Conservation (phyloP, 2,888 invertebrate species). For the Netelia inedita region DNA sequence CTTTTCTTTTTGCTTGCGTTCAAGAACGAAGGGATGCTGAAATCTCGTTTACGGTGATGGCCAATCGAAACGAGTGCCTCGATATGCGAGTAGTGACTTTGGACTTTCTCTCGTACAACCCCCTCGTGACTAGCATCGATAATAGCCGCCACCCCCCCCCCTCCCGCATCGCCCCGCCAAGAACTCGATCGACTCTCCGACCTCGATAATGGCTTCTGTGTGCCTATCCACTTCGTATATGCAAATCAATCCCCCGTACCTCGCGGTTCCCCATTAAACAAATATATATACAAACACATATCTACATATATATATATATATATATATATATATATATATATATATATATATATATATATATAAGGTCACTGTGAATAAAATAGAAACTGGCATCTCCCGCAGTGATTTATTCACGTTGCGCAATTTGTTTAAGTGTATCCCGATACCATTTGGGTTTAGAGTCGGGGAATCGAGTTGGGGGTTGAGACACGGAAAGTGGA, state of each 20-base stretch:
- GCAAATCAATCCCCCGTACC: slow-evolving; percentile 82
- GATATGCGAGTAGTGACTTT: slow-evolving; percentile 60
- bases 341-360: slow-evolving; percentile 10
- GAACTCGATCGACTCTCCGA: slow-evolving; percentile 57
- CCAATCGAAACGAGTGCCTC: slow-evolving; percentile 64
- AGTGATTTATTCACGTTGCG: slow-evolving; percentile 82
- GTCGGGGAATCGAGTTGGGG: slow-evolving; percentile 64
- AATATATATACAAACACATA: background rate
- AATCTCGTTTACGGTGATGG: slow-evolving; percentile 34
- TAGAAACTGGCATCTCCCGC: slow-evolving; percentile 63
- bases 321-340: slow-evolving; percentile 1
- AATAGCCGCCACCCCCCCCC: slow-evolving; percentile 52
- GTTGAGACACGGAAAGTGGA: slow-evolving; percentile 55
- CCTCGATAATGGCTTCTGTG: slow-evolving; percentile 72
- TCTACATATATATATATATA: background rate
- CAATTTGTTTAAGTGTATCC: slow-evolving; percentile 85
- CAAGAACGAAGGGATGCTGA: slow-evolving; percentile 8
- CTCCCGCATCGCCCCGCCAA: background rate
- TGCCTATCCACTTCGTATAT: slow-evolving; percentile 78
- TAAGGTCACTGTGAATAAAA: slow-evolving; percentile 29
- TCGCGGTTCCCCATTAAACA: slow-evolving; percentile 70
- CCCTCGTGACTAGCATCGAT: slow-evolving; percentile 53
- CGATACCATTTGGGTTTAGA: slow-evolving; percentile 82
- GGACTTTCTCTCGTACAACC: slow-evolving; percentile 53
- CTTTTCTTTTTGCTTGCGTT: background rate